Evolutionary conservation across 2,113 vertebrate genomes (phyloP).

Genomic region (Sorex fumeus): DNA sequence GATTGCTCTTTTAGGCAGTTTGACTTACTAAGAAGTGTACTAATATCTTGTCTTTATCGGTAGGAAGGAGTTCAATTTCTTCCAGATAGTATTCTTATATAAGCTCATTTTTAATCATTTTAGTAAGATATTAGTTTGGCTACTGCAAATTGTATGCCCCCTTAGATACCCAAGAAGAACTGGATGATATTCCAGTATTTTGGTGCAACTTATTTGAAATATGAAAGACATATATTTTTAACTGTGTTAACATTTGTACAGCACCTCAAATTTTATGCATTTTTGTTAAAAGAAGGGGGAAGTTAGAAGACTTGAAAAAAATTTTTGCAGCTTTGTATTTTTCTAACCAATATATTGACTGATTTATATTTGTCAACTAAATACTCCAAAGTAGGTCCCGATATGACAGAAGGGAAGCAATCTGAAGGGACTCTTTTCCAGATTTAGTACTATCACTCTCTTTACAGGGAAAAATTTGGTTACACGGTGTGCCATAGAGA

Average conservation of each 20-base stretch:
- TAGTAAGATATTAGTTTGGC: too few species aligned
- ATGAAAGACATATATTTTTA: background rate
- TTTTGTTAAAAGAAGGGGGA: background rate
- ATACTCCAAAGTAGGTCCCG: background rate
- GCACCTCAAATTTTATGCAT: background rate
- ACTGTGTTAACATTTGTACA: conserved; percentile 23
- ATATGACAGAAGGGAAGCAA: background rate
- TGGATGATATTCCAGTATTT: background rate
- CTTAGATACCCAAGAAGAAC: background rate
- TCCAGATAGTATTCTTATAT: background rate
- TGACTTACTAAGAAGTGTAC: too few species aligned
- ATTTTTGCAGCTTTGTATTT: too few species aligned
- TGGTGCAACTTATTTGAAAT: conserved; percentile 51
- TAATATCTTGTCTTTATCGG: too few species aligned
- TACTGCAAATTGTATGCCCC: background rate
- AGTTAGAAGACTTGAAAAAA: background rate
- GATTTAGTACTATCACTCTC: background rate
- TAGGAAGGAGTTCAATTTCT: too few species aligned
- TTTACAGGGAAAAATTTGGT: background rate
- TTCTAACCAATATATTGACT: background rate
- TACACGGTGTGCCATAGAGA: background rate
- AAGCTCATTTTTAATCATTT: background rate
- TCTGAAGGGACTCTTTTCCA: background rate
- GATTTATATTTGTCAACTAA: background rate
- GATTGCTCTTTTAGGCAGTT: too few species aligned